Evolutionary conservation across 2,888 invertebrate species (phyloP), one percentile per base, ranked within the genome.

Genomic region (Keiferia lycopersicella): DNA sequence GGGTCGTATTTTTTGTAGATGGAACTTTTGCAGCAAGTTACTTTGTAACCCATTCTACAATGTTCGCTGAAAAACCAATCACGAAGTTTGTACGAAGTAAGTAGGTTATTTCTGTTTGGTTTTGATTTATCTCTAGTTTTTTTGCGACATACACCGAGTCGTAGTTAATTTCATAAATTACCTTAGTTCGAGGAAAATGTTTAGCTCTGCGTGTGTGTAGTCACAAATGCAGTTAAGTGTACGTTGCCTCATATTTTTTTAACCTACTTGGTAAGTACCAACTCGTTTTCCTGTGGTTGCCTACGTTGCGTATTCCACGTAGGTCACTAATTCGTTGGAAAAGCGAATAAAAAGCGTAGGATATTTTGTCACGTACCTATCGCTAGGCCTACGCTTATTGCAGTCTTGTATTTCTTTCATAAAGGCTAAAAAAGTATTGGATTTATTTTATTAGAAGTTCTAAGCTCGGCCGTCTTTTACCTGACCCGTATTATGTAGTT

Each of bases 161-260:
- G 50, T 41, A 14, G n/a, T 12, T n/a, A 41, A n/a, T n/a, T 14
- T n/a, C 12, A 41, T 41, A 45, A 45, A n/a, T 45, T n/a, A 16
- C 4, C n/a, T 6, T n/a, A n/a, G 16, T 7, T 45, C 16, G n/a
- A 1, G n/a, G 45, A 16, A 45, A 45, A 16, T 45, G 41, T 45
- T 16, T n/a, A 16, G 16, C 45, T 34, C 34, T 45, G 8, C 45
- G 45, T 45, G n/a, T 14, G 41, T 45, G 11, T 45, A 45, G 45
- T 45, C 45, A 45, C 41, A 45, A 45, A 45, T 45, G 45, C n/a
- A n/a, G 45, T 45, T 45, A 45, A 45, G 45, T 16, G 16, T 45
- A 45, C 16, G 45, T n/a, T 45, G 16, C n/a, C 45, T 45, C 45
- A 45, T 45, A 45, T 16, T 16, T 45, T 16, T 34, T 16, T 45